Evolutionary conservation across 1,140 invertebrate species (phyloP).

Genomic region (Bombus terrestris): DNA sequence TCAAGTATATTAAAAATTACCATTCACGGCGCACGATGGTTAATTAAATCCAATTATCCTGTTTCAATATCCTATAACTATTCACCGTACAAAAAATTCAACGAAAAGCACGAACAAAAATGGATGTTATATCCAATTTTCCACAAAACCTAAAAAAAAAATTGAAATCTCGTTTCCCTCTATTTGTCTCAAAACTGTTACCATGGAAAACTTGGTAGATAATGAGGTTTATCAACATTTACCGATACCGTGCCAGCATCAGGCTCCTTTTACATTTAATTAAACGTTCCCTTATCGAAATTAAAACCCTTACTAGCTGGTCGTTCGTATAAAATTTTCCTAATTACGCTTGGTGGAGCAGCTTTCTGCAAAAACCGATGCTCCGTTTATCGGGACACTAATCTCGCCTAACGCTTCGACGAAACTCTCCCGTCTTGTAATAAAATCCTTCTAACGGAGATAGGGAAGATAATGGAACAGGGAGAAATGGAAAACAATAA

Average conservation of each 20-base stretch:
- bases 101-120: background rate
- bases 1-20: background rate
- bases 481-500: conserved; percentile 11
- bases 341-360: background rate
- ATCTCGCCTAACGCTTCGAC: conserved; percentile 10
- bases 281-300: conserved; percentile 7
- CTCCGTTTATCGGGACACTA: background rate
- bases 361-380: conserved; percentile 1
- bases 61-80: background rate
- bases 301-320: background rate
- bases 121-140: background rate
- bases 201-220: background rate
- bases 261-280: background rate
- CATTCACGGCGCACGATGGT: background rate
- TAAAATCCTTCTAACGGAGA: background rate
- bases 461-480: background rate
- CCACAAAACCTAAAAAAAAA: background rate
- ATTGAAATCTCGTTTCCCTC: background rate
- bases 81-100: background rate
- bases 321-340: conserved; percentile 6
- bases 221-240: background rate
- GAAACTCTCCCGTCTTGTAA: background rate
- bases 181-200: background rate
- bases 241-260: background rate
- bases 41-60: background rate